Conservation (phyloP, 2,888 invertebrate species). For the Tetheella fluctuosa region DNA sequence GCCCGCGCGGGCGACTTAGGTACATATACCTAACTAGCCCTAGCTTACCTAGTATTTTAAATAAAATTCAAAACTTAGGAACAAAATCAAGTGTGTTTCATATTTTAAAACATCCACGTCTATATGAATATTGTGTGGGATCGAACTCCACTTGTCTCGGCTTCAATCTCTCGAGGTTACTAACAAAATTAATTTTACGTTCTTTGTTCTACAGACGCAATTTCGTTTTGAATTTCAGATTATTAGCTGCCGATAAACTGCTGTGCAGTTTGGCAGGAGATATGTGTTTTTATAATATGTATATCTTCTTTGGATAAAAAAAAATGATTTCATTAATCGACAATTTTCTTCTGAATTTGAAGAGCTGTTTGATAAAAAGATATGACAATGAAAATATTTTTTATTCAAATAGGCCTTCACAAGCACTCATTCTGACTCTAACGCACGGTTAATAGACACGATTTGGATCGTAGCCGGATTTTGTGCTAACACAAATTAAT, state of each 20-base stretch:
- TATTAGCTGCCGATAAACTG: slow-evolving; percentile 34
- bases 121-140: slow-evolving; percentile 25
- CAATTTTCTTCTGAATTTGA: neutral
- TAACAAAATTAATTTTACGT: slow-evolving; percentile 36
- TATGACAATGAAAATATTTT: no score
- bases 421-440: no score
- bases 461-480: neutral
- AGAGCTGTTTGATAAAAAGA: neutral
- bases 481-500: no score
- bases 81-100: neutral
- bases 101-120: neutral
- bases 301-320: no score
- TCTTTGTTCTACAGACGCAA: slow-evolving; percentile 33
- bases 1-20: no score
- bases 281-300: no score
- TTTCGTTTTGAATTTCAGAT: slow-evolving; percentile 26
- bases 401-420: no score
- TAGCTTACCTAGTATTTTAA: no score
- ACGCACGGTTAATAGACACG: no score
- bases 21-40: no score
- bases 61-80: no score
- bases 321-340: neutral
- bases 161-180: neutral
- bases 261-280: no score
- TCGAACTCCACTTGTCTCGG: slow-evolving; percentile 15